phyloP scores from a whole-genome alignment of 2,113 vertebrate species.

The Thryonomys swinderianus region DNA sequence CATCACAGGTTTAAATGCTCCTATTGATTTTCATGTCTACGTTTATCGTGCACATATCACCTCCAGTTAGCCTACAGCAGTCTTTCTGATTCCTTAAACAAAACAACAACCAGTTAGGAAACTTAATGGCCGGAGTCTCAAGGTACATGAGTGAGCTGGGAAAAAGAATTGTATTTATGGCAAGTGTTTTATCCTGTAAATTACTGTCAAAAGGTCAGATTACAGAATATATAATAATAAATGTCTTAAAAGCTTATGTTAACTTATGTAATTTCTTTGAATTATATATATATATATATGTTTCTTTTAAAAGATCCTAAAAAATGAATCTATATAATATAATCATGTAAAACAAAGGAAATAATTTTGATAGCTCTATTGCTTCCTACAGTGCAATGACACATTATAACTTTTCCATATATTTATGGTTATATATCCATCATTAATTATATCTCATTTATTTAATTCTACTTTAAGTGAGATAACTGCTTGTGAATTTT shows the following conservation, averaged over 20 bases:
- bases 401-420: not conserved
- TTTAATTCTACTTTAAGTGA: not conserved
- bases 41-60: conserved; percentile 81
- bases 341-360: not conserved
- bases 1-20: conserved; percentile 83
- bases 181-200: conserved; percentile 8
- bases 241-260: not conserved
- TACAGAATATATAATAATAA: conserved; percentile 52
- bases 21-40: conserved; percentile 87
- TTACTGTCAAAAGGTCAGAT: not conserved
- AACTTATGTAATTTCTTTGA: conserved; percentile 14
- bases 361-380: not conserved
- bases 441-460: not conserved
- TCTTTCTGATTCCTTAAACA: conserved; percentile 79
- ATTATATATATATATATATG: not conserved
- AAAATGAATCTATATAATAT: not conserved
- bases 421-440: not conserved
- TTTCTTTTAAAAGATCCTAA: not conserved
- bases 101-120: conserved; percentile 69
- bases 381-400: not conserved
- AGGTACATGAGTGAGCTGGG: not conserved
- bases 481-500: not conserved
- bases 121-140: not conserved
- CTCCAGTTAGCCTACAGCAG: conserved; percentile 75
- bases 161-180: conserved; percentile 35